These are phyloP conservation scores for Apodemia duryi DNA, from an alignment of 2,888 invertebrate genomes.

Conservation along the genomic window DNA sequence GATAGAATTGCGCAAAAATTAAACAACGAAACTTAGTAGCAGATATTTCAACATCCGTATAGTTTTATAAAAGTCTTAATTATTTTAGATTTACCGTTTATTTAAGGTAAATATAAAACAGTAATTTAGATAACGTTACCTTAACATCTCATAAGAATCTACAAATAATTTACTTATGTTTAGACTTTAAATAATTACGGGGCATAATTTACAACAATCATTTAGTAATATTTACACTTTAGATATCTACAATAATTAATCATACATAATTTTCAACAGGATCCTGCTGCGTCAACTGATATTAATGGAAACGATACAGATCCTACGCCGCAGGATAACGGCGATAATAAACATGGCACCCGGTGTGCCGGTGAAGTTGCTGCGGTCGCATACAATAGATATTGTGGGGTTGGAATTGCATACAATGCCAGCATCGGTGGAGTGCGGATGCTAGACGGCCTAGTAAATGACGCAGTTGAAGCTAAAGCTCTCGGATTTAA, in stretches of 20 bases:
- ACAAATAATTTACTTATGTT: too few species aligned
- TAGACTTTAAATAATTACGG: too few species aligned
- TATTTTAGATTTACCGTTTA: too few species aligned
- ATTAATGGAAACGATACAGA: conserved; percentile 98
- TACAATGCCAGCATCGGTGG: conserved; percentile 98
- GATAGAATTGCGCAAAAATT: too few species aligned
- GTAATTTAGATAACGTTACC: too few species aligned
- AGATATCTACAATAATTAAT: too few species aligned
- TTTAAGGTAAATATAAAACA: too few species aligned
- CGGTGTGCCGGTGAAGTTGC: conserved; percentile 99
- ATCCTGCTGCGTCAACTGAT: conserved; percentile 96
- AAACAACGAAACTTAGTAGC: too few species aligned
- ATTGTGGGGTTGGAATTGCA: conserved; percentile 98
- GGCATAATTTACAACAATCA: background rate
- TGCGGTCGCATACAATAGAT: conserved; percentile 96
- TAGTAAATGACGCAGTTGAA: conserved; percentile 97
- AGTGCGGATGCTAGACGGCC: conserved; percentile 97
- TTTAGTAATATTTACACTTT: conserved; percentile 28
- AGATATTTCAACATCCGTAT: too few species aligned
- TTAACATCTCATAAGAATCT: too few species aligned
- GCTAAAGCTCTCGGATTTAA: conserved; percentile 95
- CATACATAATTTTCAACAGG: conserved; percentile 76
- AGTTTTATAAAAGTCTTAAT: too few species aligned
- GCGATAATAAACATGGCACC: conserved; percentile 99
- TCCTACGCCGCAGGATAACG: conserved; percentile 98